Evolutionary conservation across 2,113 vertebrate species (phyloP).

Genomic region (Holacanthus passer): DNA sequence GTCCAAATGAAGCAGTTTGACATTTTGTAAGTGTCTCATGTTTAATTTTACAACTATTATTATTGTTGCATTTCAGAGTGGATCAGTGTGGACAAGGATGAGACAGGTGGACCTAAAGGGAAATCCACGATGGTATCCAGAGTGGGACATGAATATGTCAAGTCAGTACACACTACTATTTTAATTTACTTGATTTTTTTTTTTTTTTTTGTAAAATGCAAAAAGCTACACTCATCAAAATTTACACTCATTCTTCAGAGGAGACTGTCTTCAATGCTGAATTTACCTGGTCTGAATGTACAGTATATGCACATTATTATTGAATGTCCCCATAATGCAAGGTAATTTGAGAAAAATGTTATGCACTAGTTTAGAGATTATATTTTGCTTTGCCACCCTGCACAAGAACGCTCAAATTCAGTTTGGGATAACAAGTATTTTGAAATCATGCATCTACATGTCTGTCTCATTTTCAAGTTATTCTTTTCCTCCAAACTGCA

Average conservation of each 20-base stretch:
- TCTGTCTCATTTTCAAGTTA: too few species aligned
- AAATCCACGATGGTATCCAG: slow-evolving; percentile 83
- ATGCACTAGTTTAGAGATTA: not conserved
- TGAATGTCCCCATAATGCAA: not conserved
- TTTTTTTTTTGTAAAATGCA: not conserved
- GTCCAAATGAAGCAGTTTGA: not conserved
- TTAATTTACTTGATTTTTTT: not conserved
- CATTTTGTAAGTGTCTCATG: not conserved
- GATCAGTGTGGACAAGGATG: slow-evolving; percentile 97
- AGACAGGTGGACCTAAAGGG: slow-evolving; percentile 89
- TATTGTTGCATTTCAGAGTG: slow-evolving; percentile 86
- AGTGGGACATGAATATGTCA: slow-evolving; percentile 87
- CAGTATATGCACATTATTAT: too few species aligned
- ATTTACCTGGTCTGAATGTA: too few species aligned
- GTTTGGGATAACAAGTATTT: not conserved
- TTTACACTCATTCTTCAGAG: not conserved
- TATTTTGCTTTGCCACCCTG: not conserved
- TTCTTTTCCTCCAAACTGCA: too few species aligned
- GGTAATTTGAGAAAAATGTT: not conserved
- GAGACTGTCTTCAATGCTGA: not conserved
- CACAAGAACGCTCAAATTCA: not conserved
- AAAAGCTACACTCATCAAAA: not conserved
- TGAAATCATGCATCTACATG: not conserved
- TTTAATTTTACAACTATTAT: not conserved
- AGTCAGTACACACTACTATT: slow-evolving; percentile 78